These are phyloP conservation scores for Sorex fumeus DNA, from an alignment of 2,113 vertebrate species.

Conservation along the genomic window DNA sequence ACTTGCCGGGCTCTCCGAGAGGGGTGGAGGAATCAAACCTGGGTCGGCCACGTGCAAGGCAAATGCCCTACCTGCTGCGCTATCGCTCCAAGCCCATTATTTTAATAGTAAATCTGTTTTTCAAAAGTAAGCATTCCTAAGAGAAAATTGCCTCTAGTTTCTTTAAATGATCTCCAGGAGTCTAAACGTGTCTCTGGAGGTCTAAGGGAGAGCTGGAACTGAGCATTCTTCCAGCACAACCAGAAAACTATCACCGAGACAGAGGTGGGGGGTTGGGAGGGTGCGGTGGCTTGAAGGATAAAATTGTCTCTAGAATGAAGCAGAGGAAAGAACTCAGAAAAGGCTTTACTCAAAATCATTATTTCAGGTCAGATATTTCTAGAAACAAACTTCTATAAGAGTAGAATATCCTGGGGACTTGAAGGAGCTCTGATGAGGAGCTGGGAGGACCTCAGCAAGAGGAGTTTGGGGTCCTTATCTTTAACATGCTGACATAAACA, in stretches of 20 bases:
- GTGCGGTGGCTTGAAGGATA: too few relatives aligned
- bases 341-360: slow-evolving; percentile 30
- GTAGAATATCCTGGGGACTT: not conserved
- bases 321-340: not conserved
- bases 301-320: not conserved
- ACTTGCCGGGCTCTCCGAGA: too few relatives aligned
- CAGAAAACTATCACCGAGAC: not conserved
- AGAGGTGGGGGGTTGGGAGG: too few relatives aligned
- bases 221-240: not conserved
- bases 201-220: not conserved
- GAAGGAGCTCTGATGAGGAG: not conserved
- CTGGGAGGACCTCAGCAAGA: not conserved
- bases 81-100: too few relatives aligned
- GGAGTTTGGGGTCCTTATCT: not conserved
- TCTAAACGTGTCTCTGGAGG: not conserved
- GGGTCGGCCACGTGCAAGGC: too few relatives aligned
- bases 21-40: too few relatives aligned
- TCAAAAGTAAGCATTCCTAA: not conserved
- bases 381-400: slow-evolving; percentile 22
- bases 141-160: not conserved
- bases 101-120: slow-evolving; percentile 32
- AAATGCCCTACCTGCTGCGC: too few relatives aligned
- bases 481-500: not conserved
- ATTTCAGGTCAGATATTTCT: not conserved
- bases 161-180: not conserved